phyloP scores from a whole-genome alignment of 2,888 invertebrate species.

The Cacoxenus indagator region DNA sequence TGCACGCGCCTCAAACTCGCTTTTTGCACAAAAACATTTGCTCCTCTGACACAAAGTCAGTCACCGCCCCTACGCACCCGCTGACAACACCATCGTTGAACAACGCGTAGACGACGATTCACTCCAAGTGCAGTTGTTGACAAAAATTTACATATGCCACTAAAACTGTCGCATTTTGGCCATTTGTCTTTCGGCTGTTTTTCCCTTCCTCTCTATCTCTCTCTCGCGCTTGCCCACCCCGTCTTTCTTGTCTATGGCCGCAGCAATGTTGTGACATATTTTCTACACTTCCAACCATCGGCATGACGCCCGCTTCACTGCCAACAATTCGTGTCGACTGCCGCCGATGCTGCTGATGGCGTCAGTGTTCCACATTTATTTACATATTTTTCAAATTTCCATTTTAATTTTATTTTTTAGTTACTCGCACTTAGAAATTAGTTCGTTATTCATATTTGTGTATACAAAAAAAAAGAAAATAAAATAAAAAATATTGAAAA shows the following conservation, averaged over 20 bases:
- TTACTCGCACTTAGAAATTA: too few species aligned
- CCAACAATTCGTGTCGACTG: not conserved
- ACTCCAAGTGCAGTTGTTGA: not conserved
- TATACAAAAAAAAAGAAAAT: too few species aligned
- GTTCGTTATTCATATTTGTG: too few species aligned
- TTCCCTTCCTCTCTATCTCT: not conserved
- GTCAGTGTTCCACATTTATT: constrained; percentile 6
- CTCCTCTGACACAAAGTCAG: not conserved
- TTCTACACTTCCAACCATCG: not conserved
- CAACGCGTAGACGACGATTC: too few species aligned
- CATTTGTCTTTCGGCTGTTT: constrained; percentile 16
- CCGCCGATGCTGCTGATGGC: not conserved
- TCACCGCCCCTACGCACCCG: not conserved
- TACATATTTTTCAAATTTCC: too few species aligned
- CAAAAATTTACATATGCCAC: constrained; percentile 20
- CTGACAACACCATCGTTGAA: not conserved
- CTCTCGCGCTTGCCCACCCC: not conserved
- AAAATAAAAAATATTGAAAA: too few species aligned
- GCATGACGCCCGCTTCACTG: not conserved
- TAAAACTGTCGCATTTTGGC: constrained; percentile 21
- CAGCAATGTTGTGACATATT: constrained; percentile 5
- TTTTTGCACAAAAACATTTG: not conserved
- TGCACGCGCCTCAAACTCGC: not conserved
- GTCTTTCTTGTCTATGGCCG: not conserved
- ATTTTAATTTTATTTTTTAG: too few species aligned